These are phyloP conservation scores for Poliocrania exsul DNA, from an alignment of 2,797 vertebrate genomes.

Conservation along the genomic window DNA sequence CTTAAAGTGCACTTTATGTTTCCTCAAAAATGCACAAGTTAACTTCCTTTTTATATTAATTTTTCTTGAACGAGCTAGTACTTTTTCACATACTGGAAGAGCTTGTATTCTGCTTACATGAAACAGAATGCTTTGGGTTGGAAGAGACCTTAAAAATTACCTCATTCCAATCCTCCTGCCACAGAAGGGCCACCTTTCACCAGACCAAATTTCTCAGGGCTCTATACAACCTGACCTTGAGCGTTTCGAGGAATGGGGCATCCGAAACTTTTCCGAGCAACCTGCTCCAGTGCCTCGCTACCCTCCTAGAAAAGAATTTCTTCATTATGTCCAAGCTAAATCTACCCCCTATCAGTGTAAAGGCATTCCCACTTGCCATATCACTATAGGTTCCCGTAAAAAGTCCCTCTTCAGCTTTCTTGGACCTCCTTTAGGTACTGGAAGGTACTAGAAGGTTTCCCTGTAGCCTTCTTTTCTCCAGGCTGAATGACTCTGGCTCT, in stretches of 20 bases:
- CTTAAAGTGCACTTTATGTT: neutral
- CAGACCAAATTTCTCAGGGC: neutral
- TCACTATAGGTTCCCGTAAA: neutral
- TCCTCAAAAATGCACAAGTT: neutral
- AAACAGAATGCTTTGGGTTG: neutral
- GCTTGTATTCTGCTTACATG: neutral
- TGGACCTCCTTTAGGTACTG: accelerated
- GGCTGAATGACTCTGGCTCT: neutral
- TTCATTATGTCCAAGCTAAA: neutral
- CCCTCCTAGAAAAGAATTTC: neutral
- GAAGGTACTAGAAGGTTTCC: neutral
- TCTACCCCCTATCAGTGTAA: no score
- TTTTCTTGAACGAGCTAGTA: neutral
- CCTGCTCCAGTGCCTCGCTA: neutral
- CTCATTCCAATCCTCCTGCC: neutral
- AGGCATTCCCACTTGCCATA: neutral
- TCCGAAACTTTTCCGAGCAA: neutral
- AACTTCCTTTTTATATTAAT: neutral
- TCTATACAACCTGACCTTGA: neutral
- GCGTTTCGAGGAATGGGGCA: neutral
- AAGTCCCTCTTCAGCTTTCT: neutral
- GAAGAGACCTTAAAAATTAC: neutral
- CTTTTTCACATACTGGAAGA: neutral
- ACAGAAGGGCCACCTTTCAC: neutral
- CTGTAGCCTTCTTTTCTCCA: neutral